Evolutionary conservation across 2,888 invertebrate genomes (phyloP).

Genomic region (Tubiluchus corallicola): DNA sequence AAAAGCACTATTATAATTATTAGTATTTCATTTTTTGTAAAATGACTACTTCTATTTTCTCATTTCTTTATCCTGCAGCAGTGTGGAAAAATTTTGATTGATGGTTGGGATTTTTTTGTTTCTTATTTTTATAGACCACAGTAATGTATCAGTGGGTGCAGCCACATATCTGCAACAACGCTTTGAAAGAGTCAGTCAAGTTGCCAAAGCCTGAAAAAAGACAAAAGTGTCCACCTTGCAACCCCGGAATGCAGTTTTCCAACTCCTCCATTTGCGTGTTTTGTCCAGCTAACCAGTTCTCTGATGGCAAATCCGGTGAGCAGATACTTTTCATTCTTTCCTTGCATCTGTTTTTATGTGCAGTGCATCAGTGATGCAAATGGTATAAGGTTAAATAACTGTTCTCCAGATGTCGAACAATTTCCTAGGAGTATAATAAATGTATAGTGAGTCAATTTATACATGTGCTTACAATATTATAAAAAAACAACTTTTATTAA

Average conservation of each 20-base stretch:
- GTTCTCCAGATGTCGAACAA: too few species aligned
- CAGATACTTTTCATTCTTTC: too few species aligned
- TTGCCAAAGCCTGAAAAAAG: conserved; percentile 27
- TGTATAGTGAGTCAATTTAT: too few species aligned
- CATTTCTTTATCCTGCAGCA: neutral
- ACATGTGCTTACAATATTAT: too few species aligned
- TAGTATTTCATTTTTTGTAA: conserved; percentile 13
- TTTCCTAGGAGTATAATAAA: too few species aligned
- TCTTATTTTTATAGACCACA: conserved; percentile 25
- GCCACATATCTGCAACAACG: conserved; percentile 35
- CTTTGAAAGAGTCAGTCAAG: conserved; percentile 25
- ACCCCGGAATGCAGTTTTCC: conserved; percentile 35
- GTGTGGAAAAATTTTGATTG: too few species aligned
- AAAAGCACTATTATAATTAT: neutral
- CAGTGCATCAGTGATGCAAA: too few species aligned
- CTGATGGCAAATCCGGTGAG: conserved; percentile 26
- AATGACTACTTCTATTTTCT: conserved; percentile 7
- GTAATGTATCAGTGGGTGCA: conserved; percentile 34
- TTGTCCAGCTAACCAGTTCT: conserved; percentile 32
- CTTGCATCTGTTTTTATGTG: too few species aligned
- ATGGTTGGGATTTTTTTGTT: too few species aligned
- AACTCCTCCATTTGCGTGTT: conserved; percentile 31
- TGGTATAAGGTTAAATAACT: too few species aligned
- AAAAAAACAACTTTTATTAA: too few species aligned
- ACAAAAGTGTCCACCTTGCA: conserved; percentile 34